Base-by-base conservation (phyloP, 2,888 invertebrate species). In the Trachelus troglodyta region DNA sequence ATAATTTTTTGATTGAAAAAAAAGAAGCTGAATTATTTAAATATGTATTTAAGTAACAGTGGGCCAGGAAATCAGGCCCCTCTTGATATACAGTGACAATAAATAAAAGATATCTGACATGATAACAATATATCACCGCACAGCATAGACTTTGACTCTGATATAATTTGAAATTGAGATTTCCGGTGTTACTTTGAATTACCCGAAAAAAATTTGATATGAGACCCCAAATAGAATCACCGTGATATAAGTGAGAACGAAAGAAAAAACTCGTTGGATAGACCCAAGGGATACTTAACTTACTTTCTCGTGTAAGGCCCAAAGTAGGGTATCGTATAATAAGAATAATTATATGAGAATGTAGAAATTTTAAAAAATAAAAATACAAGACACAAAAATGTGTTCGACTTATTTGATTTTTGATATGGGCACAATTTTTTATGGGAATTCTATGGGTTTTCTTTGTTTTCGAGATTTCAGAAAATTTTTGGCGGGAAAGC, bases 401-500 rank as follows among this genome's bases (percentile, higher is more conserved):
- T 56, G 6, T 15, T 23, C 0, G 9, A 56, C 9, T 9, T 15
- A 56, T 56, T 23, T 56, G 56, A 56, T 9, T 56, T 23, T 56
- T 23, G 0, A 0, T 56, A 56, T 1, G 9, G 56, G 23, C 23
- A 56, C 15, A 23, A 56, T 56, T 56, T 56, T 6, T 9, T 23
- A 56, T 23, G 6, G 9, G 56, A 56, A 56, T 9, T 56, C 23
- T 23, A 56, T 56, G 9, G 23, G 2, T 56, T 56, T 56, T 56
- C 56, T 56, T 56, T 56, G 56, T 56, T 6, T 23, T 56, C 9
- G 9, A 6, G 9, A 56, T 56, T 23, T 6, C 0, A 56, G 23
- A 56, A 0, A 23, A 23, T 78, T 78, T 78, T 78, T 78, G 78
- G 78, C 78, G 78, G 75, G 75, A 75, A 78, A 75, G 9, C 23